Evolutionary conservation across 2,888 invertebrate genomes (phyloP).

Genomic region (Drosophila colorata): DNA sequence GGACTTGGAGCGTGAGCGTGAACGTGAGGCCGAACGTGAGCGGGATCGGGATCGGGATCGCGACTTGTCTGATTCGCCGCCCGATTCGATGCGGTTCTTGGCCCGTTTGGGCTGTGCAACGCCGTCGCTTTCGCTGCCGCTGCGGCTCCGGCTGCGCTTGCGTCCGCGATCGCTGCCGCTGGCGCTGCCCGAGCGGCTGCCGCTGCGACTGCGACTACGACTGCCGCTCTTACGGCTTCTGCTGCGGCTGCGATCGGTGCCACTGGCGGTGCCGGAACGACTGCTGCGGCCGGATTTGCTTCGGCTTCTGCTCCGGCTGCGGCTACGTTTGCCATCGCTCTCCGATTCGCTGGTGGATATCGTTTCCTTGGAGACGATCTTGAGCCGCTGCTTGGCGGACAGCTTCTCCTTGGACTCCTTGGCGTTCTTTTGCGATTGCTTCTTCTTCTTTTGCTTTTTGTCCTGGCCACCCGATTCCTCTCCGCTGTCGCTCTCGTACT

Average conservation of each 20-base stretch:
- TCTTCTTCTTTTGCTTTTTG: conserved; percentile 87
- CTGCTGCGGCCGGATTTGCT: conserved; percentile 77
- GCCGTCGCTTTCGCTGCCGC: conserved; percentile 69
- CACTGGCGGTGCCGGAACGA: conserved; percentile 32
- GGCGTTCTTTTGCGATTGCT: conserved; percentile 79
- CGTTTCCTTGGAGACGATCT: conserved; percentile 96
- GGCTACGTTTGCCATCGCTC: conserved; percentile 82
- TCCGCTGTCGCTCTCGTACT: conserved; percentile 89
- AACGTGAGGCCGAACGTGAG: conserved; percentile 43
- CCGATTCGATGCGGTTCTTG: conserved; percentile 78
- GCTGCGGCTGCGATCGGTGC: conserved; percentile 16
- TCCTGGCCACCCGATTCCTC: conserved; percentile 84
- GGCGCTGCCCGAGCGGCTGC: conserved; percentile 69
- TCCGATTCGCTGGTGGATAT: conserved; percentile 95
- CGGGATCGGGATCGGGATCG: conserved; percentile 32
- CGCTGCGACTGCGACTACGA: conserved; percentile 50
- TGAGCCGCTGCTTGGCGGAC: conserved; percentile 93
- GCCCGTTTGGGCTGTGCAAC: conserved; percentile 53
- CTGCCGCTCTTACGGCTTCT: conserved; percentile 43
- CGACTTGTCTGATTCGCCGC: conserved; percentile 70
- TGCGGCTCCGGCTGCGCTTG: conserved; percentile 70
- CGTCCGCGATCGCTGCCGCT: conserved; percentile 74
- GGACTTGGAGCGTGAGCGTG: conserved; percentile 57
- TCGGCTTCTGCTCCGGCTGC: conserved; percentile 59
- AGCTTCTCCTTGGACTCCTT: conserved; percentile 85